Evolutionary conservation across 2,888 invertebrate genomes (phyloP), one percentile per base, ranked within the genome.

Genomic region (Scrobipalpa costella): DNA sequence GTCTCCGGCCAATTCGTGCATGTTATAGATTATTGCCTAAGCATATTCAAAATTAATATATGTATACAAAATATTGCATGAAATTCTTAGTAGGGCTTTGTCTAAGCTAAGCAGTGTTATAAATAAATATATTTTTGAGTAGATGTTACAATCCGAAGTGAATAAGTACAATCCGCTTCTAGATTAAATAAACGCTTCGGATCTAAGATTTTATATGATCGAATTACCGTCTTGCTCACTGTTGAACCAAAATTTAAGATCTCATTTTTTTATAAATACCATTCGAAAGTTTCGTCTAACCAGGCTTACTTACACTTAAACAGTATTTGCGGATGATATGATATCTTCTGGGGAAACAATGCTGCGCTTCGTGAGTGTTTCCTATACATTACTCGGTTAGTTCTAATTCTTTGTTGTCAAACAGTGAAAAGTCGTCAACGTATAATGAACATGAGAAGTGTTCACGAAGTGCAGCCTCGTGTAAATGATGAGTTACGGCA

Each of bases 241-340:
- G 78, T 86, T 75, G 80, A 88, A 90, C 88, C 86, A 88, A 88
- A 86, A 87, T 88, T 87, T 78, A 67, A 84, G 90, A 91, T 90
- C 90, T 90, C 87, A 88, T 86, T 86, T 84, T 77, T 61, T 58
- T 64, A 58, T 17, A n/a, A n/a, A 33, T 47, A 64, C 47, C 60
- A 13, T 34, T 47, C 19, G 47, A 60, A 47, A 27, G 40, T 38
- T 21, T 60, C 60, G 60, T 60, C 60, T 60, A 36, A 57, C 9
- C 36, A 36, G 57, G 57, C 38, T 57, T 34, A 38, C 33, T 55
- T n/a, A n/a, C n/a, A n/a, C 33, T 21, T 33, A 38, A 27, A 27
- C 21, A 52, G 52, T 52, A 49, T 49, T 49, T 49, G 49, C 49
- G 49, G 21, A 21, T 19, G 50, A 50, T 19, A 50, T 17, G 9